Evolutionary conservation across 53 echinoderm and acorn worm genomes (phyloP), one percentile per base, ranked within the genome.

Genomic region (Mesocentrotus franciscanus): DNA sequence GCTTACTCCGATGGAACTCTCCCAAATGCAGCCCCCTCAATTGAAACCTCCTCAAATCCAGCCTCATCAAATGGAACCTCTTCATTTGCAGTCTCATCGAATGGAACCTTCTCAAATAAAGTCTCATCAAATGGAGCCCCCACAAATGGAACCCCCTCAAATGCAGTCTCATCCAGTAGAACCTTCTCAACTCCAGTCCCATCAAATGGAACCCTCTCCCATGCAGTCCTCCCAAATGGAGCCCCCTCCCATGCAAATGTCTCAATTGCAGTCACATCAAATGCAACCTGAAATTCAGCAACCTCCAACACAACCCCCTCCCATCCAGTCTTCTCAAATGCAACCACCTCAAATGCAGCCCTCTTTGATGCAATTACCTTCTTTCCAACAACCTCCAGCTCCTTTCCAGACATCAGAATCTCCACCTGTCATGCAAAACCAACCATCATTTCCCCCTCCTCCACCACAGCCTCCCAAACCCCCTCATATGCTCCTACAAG

Each of bases 401-500:
- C 56, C 71, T 42, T 75, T 56, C 57, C 75, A 26, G 8, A 29
- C 36, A 36, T 16, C 64, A 34, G 92, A 92, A 10, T 92, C 64
- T 92, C 61, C 59, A 16, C 91, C 62, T 9, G 22, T 60, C 66
- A 71, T 42, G 70, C 92, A 92, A 35, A 72, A 33, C 24, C 93
- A 74, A 42, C 49, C 76, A 76, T 56, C 74, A 8, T 49, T 75
- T 26, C 57, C 93, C 56, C 42, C 74, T 27, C 78, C 56, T 12
- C 85, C 89, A 33, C 93, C 85, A 4, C 76, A 26, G 32, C 58
- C 90, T 57, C 90, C 93, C 18, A 72, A 83, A 30, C 93, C 78
- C 16, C 91, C 36, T 26, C 34, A 56, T 12, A 85, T 93, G 95
- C 36, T 95, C 24, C 26, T 92, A 27, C 94, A 49, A 66, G 68